phyloP scores from a whole-genome alignment of 2,113 vertebrate species.

The Mixornis gularis region DNA sequence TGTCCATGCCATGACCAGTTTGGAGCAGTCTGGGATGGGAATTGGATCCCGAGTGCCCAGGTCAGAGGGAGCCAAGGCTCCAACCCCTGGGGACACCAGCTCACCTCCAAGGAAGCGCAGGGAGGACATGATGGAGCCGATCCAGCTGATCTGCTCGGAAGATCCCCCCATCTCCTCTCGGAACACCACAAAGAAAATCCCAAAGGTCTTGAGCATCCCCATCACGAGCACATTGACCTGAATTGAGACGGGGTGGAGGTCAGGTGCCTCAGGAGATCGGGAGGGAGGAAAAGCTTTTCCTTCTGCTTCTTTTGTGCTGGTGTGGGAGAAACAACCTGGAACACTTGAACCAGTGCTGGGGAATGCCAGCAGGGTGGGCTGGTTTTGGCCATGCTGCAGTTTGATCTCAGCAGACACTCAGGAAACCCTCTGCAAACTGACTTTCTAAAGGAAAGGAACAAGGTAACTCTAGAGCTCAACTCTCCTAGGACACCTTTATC shows the following conservation, averaged over 20 bases:
- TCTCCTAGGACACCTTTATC: background rate
- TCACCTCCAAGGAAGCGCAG: conserved; percentile 86
- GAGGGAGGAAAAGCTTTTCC: background rate
- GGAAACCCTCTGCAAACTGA: background rate
- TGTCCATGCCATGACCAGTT: accelerated
- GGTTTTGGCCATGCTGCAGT: accelerated
- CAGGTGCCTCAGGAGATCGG: background rate
- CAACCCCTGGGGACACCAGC: accelerated
- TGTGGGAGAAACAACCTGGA: background rate
- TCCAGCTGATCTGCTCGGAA: conserved; percentile 87
- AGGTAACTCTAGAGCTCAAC: background rate
- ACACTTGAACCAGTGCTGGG: accelerated
- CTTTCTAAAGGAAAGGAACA: background rate
- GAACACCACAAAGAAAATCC: conserved; percentile 92
- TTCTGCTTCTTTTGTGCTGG: background rate
- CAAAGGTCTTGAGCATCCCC: conserved; percentile 87
- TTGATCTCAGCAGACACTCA: background rate
- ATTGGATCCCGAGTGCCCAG: accelerated
- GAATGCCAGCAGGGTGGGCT: background rate
- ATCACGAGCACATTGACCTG: conserved; percentile 90
- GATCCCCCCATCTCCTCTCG: conserved; percentile 88
- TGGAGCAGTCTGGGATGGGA: background rate
- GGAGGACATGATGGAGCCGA: conserved; percentile 91
- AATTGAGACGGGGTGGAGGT: background rate
- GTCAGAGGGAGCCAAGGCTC: accelerated